Evolutionary conservation across 2,888 invertebrate species (phyloP).

Genomic region (Callinectes sapidus): DNA sequence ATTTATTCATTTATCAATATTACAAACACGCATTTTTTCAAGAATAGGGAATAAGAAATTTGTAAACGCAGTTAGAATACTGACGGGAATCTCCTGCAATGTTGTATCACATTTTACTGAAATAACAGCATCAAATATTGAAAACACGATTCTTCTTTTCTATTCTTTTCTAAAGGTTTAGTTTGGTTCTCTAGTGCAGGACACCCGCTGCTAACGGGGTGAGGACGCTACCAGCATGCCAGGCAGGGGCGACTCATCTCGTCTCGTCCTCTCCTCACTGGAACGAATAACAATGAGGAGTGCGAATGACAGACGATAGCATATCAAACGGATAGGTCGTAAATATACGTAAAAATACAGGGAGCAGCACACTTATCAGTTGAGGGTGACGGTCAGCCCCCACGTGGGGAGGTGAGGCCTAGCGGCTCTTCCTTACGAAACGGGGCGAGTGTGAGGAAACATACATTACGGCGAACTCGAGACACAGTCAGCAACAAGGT

Average conservation of each 20-base stretch:
- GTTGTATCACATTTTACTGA: no score
- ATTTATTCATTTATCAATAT: no score
- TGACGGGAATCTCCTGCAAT: no score
- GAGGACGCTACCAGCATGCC: neutral
- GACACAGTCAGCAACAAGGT: neutral
- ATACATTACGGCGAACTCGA: slow-evolving; percentile 21
- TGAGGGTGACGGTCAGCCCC: neutral
- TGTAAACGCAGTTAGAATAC: no score
- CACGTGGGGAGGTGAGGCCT: neutral
- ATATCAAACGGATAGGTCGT: neutral
- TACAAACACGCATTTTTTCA: no score
- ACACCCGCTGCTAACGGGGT: neutral
- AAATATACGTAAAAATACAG: neutral
- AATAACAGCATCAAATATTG: no score
- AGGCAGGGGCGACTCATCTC: neutral
- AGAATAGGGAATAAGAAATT: no score
- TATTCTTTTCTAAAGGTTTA: neutral
- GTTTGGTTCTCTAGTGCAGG: neutral
- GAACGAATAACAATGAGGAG: neutral
- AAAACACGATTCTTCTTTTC: no score
- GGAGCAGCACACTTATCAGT: neutral
- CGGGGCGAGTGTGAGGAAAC: slow-evolving; percentile 4
- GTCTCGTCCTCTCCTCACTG: neutral
- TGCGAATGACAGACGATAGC: neutral
- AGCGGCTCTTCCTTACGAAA: slow-evolving; percentile 2